Conservation (phyloP, 2,888 invertebrate genomes). For the Gortyna flavago region DNA sequence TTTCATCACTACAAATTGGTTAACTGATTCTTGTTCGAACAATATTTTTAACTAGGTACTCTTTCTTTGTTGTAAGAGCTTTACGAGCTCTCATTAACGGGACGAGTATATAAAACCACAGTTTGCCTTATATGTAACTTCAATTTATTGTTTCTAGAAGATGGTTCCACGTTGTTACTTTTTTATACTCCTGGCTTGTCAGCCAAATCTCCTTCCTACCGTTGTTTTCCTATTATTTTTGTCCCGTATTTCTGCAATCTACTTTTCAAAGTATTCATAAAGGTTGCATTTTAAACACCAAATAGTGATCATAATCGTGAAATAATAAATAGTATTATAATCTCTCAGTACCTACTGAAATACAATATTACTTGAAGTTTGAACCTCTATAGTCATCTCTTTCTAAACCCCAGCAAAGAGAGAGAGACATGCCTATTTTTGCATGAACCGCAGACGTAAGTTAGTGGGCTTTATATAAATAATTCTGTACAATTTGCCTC, state of each 20-base stretch:
- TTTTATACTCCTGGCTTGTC: too few species aligned
- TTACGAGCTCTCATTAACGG: too few species aligned
- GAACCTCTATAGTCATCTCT: neutral
- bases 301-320: too few species aligned
- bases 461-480: slow-evolving; percentile 47
- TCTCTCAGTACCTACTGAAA: slow-evolving; percentile 1
- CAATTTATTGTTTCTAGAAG: too few species aligned
- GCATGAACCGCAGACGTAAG: slow-evolving; percentile 4
- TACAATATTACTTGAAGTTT: neutral
- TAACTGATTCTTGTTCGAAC: neutral
- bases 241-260: neutral
- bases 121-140: too few species aligned
- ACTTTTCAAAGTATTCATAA: too few species aligned
- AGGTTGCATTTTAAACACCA: too few species aligned
- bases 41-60: neutral
- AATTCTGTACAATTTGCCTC: slow-evolving; percentile 49
- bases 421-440: slow-evolving; percentile 18
- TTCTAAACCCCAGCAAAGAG: neutral
- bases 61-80: too few species aligned
- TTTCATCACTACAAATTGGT: neutral
- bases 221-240: neutral
- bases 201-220: too few species aligned
- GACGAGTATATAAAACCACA: too few species aligned
- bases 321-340: neutral
- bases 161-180: too few species aligned